Percentiles rank a stretch among this genome's conserved stretches.
These are phyloP conservation scores for Indicator maculatus DNA, from an alignment of 2,113 vertebrate species.

Conservation along the genomic window DNA sequence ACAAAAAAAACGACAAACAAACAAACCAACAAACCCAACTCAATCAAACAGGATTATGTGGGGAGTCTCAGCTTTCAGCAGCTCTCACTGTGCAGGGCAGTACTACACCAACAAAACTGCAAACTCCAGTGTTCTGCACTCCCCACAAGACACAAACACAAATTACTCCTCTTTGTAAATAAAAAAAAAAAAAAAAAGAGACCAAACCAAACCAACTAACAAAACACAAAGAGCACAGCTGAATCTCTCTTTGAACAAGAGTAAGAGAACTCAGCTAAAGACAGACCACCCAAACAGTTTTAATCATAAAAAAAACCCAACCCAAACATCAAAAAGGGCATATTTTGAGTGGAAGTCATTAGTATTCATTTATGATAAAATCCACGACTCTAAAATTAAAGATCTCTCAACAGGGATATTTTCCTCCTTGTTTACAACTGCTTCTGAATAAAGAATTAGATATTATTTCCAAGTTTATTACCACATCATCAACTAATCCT, in stretches of 20 bases:
- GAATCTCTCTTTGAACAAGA: conserved; percentile 63
- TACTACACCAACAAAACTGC: neutral
- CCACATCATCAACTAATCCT: neutral
- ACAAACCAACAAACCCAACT: no score
- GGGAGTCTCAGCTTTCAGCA: conserved; percentile 36
- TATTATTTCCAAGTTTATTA: neutral
- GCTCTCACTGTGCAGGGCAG: neutral
- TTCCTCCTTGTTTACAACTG: neutral
- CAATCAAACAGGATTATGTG: neutral
- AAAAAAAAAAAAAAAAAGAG: neutral
- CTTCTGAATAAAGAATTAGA: neutral
- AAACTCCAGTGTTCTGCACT: neutral
- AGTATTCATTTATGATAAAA: conserved; percentile 37
- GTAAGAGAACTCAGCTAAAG: conserved; percentile 42
- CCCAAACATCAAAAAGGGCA: conserved; percentile 31
- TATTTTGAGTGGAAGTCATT: conserved; percentile 36
- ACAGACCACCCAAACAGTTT: conserved; percentile 49
- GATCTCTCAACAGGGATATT: conserved; percentile 1
- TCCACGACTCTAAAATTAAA: conserved; percentile 22
- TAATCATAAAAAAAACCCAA: conserved; percentile 35
- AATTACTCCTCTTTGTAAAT: conserved; percentile 30
- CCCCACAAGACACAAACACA: conserved; percentile 13
- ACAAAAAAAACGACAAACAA: neutral
- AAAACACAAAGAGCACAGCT: neutral
- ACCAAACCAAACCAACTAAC: neutral